Evolutionary conservation across 2,113 vertebrate species (phyloP), one percentile per base, ranked within the genome.

Genomic region (Ranitomeya variabilis): DNA sequence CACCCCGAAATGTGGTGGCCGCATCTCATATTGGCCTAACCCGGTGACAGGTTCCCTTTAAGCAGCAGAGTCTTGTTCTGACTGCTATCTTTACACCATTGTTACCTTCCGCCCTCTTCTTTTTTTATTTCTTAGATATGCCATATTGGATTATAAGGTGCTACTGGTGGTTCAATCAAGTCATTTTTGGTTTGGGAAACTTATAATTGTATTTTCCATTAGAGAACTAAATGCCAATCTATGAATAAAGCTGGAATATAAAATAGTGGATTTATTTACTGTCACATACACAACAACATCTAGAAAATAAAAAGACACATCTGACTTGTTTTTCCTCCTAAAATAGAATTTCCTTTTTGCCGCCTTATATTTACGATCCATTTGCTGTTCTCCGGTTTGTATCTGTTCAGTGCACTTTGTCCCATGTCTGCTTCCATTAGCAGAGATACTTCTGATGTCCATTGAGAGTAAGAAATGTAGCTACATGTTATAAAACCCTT

Each of bases 401-500:
- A 93, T 95, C 93, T 95, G 94, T 94, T 94, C 57, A 95, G 93
- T 95, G 94, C 95, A 97, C 97, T 97, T 97, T 97, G 96, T 93
- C 96, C 90, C 91, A 90, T 94, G 97, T 98, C 98, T 96, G 93
- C 94, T 95, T 94, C 92, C 92, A 97, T 99, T 98, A 99, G 93
- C 86, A 89, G 92, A 92, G 90, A 88, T 91, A 90, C 93, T 90
- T 93, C 90, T 97, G 97, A 99, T 95, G 94, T 96, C 94, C 93
- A 95, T 94, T 97, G 96, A 97, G 94, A 94, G 95, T 93, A 92
- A 90, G 93, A 89, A 62, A 89, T 54, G 92, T 92, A 92, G 89
- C 91, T 90, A 92, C 89, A 91, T 91, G 91, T 93, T 94, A 93
- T 92, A 91, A 94, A 93, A 93, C 92, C 90, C 85, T 92, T 91